These are phyloP conservation scores for Plutella xylostella DNA, from an alignment of 2,888 invertebrate species.

Conservation along the genomic window DNA sequence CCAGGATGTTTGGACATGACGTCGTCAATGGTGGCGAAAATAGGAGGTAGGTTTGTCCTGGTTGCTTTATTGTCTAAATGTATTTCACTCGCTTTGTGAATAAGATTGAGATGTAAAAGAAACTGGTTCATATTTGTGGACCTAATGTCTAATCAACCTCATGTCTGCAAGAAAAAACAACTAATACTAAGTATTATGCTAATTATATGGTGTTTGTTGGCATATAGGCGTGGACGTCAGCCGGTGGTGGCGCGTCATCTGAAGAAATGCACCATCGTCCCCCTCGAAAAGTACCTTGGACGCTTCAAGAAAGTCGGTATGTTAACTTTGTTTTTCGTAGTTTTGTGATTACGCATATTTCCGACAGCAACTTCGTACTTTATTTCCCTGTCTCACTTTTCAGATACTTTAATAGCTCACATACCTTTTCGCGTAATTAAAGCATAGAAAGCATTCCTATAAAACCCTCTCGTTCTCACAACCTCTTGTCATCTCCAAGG, in stretches of 20 bases:
- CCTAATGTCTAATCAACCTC: not conserved
- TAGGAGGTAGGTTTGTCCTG: no score
- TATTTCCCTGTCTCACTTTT: no score
- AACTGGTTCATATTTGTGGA: not conserved
- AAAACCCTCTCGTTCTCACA: not conserved
- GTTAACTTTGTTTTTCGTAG: constrained; percentile 12
- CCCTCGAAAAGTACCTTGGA: constrained; percentile 15
- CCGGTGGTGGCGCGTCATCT: constrained; percentile 17
- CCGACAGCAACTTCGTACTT: no score
- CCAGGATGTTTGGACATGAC: constrained; percentile 29
- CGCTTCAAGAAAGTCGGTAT: constrained; percentile 23
- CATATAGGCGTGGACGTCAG: constrained; percentile 21
- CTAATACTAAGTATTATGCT: not conserved
- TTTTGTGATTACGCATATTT: no score
- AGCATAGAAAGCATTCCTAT: not conserved
- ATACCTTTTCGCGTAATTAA: not conserved
- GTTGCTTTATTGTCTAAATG: no score
- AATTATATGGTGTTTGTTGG: constrained; percentile 10
- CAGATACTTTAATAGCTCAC: no score
- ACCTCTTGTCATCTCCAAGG: constrained; percentile 20
- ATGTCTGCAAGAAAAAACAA: not conserved
- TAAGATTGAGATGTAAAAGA: not conserved
- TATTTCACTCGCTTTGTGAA: not conserved
- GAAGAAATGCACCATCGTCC: constrained; percentile 21
- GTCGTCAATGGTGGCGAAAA: constrained; percentile 18